Base-by-base conservation (phyloP, 1,140 invertebrate species). In the Phymastichus coffea region DNA sequence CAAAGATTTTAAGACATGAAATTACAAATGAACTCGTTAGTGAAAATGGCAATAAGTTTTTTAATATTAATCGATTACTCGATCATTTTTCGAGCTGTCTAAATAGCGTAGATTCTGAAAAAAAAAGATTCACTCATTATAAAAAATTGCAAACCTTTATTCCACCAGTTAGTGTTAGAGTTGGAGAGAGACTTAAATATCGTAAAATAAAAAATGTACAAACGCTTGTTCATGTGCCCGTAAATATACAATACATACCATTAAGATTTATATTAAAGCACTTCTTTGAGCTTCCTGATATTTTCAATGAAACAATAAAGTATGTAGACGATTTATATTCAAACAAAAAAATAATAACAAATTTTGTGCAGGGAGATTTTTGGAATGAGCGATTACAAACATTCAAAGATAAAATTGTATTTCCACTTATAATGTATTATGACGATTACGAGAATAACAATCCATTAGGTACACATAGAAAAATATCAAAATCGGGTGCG, bases 361-460 rank as follows among this genome's bases (percentile, higher is more conserved):
- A n/a, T n/a, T n/a, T n/a, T n/a, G n/a, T 40, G 0, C 51, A 54
- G 22, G 40, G 25, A 9, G 9, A 6, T 6, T 44, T 38, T n/a
- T 54, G 52, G 52, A 28, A 44, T 43, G 33, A 43, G 8, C 15
- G 28, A 44, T 15, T 33, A 6, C 9, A 2, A 20, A 30, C 23
- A 20, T 43, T 33, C 30, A 19, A 43, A 14, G 23, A 44, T n/a
- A 54, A 44, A 44, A 54, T 15, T 10, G 40, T 54, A 22, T 14
- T 54, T n/a, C 52, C 52, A 1, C 10, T 54, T 25, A 52, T 26
- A n/a, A n/a, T n/a, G n/a, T n/a, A n/a, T n/a, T n/a, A n/a, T n/a
- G n/a, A n/a, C n/a, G n/a, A n/a, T n/a, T 52, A 52, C 25, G 49
- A 52, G 26, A 52, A 38, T 52, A 52, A 52, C 26, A 52, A 52